A percentile compares a stretch with the other conserved stretches of the same genome.
Evolutionary conservation across 2,888 invertebrate species (phyloP).

Genomic region (Pterobdella sp.): DNA sequence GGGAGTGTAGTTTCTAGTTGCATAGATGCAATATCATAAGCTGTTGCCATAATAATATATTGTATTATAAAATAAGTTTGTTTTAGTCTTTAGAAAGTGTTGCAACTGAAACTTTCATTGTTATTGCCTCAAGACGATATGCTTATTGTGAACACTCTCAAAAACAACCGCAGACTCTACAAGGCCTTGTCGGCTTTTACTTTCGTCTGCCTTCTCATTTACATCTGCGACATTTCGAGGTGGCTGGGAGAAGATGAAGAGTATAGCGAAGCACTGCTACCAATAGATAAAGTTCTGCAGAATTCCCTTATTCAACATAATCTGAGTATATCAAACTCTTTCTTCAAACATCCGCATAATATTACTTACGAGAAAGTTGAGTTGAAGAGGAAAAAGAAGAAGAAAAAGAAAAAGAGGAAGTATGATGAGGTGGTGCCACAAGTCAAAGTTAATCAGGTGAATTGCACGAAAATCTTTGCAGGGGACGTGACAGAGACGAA

Average conservation of each 20-base stretch:
- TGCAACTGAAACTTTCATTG: too few relatives aligned
- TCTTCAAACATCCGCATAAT: slow-evolving; percentile 69
- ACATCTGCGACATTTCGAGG: background rate
- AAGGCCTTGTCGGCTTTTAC: background rate
- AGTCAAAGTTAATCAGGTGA: background rate
- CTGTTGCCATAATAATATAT: too few relatives aligned
- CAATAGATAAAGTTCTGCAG: background rate
- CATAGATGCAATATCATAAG: too few relatives aligned
- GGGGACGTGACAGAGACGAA: background rate
- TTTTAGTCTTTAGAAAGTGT: too few relatives aligned
- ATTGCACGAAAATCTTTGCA: background rate
- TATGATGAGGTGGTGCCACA: background rate
- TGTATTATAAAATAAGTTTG: too few relatives aligned
- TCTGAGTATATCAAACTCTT: slow-evolving; percentile 57
- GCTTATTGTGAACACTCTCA: too few relatives aligned
- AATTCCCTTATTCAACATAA: background rate
- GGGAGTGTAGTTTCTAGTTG: too few relatives aligned
- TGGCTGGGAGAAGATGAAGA: background rate
- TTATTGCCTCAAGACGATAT: too few relatives aligned
- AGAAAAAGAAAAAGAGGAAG: background rate
- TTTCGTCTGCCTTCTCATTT: background rate
- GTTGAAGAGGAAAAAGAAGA: background rate
- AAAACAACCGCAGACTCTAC: background rate
- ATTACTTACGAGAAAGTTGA: slow-evolving; percentile 59
- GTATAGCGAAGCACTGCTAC: background rate